Conservation (phyloP, 1,140 invertebrate genomes). For the Drosophila dunni region DNA sequence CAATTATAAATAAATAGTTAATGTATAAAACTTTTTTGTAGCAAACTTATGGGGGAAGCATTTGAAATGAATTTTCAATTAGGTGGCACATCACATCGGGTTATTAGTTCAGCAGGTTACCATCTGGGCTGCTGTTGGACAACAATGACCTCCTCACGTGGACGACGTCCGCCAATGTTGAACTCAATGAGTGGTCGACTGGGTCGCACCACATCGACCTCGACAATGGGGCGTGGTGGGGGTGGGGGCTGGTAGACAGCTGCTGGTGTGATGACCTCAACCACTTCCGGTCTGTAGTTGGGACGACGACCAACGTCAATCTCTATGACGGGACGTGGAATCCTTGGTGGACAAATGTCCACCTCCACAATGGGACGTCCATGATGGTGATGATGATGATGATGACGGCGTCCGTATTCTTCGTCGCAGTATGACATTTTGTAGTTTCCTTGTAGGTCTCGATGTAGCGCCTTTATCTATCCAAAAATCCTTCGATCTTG, state of each 20-base stretch:
- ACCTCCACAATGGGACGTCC: slow-evolving; percentile 73
- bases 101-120: slow-evolving; percentile 29
- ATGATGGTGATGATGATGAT: slow-evolving; percentile 60
- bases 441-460: slow-evolving; percentile 14
- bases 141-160: slow-evolving; percentile 66
- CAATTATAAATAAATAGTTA: slow-evolving; percentile 45
- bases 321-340: slow-evolving; percentile 67
- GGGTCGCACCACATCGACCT: slow-evolving; percentile 69
- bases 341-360: slow-evolving; percentile 65
- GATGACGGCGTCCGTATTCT: slow-evolving; percentile 56
- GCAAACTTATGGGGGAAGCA: slow-evolving; percentile 13
- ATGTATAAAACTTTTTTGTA: slow-evolving; percentile 1
- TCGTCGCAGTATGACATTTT: slow-evolving; percentile 70
- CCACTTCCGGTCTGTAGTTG: slow-evolving; percentile 41
- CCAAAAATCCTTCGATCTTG: slow-evolving; percentile 17
- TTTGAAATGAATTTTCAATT: slow-evolving; percentile 36
- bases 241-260: slow-evolving; percentile 69
- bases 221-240: slow-evolving; percentile 58
- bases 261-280: slow-evolving; percentile 64
- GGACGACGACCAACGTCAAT: slow-evolving; percentile 63
- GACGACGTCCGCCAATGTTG: slow-evolving; percentile 67
- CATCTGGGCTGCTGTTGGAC: slow-evolving; percentile 68
- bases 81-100: background rate
- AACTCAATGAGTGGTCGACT: slow-evolving; percentile 67
- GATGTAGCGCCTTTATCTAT: slow-evolving; percentile 10